Percentiles rank a stretch among this genome's conserved stretches.
These are phyloP conservation scores for Folsomia candida DNA, from an alignment of 2,888 invertebrate genomes.

Conservation along the genomic window DNA sequence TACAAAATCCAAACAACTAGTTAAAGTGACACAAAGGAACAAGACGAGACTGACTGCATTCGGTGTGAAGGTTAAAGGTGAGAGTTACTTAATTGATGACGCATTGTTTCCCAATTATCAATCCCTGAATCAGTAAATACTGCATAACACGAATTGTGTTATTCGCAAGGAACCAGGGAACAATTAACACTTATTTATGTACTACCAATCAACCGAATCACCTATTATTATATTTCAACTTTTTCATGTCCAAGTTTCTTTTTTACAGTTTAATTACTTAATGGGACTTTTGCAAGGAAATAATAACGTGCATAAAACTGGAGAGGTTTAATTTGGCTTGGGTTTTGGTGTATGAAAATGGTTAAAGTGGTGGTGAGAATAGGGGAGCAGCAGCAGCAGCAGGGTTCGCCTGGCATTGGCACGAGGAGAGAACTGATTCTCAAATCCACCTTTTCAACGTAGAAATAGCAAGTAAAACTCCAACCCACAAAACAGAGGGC, in stretches of 20 bases:
- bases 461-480: no score
- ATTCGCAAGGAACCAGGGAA: background rate
- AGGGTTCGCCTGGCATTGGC: background rate
- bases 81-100: background rate
- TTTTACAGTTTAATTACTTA: no score
- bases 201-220: background rate
- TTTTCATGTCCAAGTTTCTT: background rate
- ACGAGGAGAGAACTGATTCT: background rate
- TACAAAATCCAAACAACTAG: no score
- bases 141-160: background rate
- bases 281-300: background rate
- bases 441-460: background rate
- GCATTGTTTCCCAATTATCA: background rate
- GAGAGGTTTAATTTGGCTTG: no score
- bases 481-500: background rate
- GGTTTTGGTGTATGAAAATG: background rate
- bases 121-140: background rate
- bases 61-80: conserved; percentile 13
- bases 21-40: no score
- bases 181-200: background rate
- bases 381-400: background rate
- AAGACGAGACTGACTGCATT: no score
- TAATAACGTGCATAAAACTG: no score
- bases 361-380: background rate
- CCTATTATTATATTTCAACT: background rate